phyloP scores from a whole-genome alignment of 1,140 invertebrate genomes.

The Antheraea pernyi region DNA sequence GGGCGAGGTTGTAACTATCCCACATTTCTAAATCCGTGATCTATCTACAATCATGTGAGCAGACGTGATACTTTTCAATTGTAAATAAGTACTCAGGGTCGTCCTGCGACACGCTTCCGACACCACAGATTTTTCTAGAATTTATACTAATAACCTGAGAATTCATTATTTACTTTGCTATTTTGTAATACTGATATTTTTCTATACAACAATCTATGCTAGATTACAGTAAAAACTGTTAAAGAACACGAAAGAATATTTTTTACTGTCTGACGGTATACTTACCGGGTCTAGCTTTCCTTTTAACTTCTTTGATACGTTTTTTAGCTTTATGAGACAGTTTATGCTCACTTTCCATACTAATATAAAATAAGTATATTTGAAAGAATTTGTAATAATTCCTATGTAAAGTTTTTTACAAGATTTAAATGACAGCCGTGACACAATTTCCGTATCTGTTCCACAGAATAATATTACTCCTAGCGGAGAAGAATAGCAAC shows the following conservation, averaged over 20 bases:
- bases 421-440: background rate
- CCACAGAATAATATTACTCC: background rate
- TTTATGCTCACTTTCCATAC: conserved; percentile 80
- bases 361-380: conserved; percentile 13
- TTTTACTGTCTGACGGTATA: background rate
- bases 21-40: background rate
- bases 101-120: background rate
- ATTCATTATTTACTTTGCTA: background rate
- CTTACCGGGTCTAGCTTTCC: conserved; percentile 92
- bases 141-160: background rate
- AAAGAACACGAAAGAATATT: background rate
- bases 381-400: background rate
- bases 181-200: background rate
- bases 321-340: conserved; percentile 88
- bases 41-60: background rate
- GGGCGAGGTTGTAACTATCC: background rate
- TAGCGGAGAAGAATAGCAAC: too few relatives aligned
- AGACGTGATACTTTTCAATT: background rate
- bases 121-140: conserved; percentile 24
- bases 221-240: too few relatives aligned
- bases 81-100: background rate
- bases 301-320: conserved; percentile 92
- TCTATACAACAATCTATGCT: background rate
- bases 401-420: conserved; percentile 3
- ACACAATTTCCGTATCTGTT: background rate